phyloP scores from a whole-genome alignment of 1,140 invertebrate species.

The Heliconius congener region DNA sequence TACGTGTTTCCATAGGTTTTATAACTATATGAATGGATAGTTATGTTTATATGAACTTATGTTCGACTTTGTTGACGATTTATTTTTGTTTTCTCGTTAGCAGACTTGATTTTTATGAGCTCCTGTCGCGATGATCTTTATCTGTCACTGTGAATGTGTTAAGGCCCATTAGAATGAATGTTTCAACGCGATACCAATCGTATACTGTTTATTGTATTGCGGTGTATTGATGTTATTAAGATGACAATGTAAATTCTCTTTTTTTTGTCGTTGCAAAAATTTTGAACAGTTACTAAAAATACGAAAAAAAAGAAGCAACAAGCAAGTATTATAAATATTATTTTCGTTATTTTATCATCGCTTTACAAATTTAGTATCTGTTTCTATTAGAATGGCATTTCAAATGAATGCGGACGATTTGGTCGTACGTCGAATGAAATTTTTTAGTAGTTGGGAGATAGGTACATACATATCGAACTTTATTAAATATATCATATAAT shows the following conservation, averaged over 20 bases:
- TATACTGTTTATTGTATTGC: conserved; percentile 13
- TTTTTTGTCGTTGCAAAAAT: not conserved
- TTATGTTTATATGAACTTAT: not conserved
- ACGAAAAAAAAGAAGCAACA: not conserved
- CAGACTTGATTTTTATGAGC: not conserved
- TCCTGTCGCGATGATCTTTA: conserved; percentile 23
- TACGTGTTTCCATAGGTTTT: not conserved
- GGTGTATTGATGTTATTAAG: conserved; percentile 17
- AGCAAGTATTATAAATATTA: too few relatives aligned
- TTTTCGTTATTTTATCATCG: not conserved
- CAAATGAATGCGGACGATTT: not conserved
- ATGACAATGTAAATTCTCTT: not conserved
- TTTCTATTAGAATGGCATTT: not conserved
- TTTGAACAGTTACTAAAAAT: not conserved
- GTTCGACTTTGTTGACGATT: not conserved
- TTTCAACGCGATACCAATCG: conserved; percentile 21
- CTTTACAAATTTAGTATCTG: not conserved
- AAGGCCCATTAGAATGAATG: conserved; percentile 23
- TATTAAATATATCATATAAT: not conserved
- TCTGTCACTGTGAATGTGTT: conserved; percentile 22
- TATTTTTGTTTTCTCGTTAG: conserved; percentile 9
- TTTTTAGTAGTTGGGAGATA: not conserved
- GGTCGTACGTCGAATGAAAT: not conserved
- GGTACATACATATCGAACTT: not conserved
- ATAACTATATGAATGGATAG: not conserved